A percentile compares a stretch with the other conserved stretches of the same genome.
Conservation (phyloP, 2,797 vertebrate species). For the Thamnophis elegans region DNA sequence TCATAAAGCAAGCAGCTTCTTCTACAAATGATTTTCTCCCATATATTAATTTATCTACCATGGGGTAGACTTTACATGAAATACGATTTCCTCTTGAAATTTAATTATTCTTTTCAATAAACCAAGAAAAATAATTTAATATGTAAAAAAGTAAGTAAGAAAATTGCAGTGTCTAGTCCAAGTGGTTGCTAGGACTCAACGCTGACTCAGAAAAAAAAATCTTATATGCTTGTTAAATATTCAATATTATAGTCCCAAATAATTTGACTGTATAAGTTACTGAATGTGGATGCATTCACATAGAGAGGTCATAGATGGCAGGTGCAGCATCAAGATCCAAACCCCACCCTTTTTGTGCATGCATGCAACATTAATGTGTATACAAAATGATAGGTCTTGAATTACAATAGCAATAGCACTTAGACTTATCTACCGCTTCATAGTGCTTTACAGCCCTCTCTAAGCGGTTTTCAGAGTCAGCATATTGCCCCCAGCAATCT, state of each 20-base stretch:
- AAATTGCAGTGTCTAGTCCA: background rate
- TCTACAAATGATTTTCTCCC: background rate
- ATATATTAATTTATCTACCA: background rate
- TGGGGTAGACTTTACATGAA: background rate
- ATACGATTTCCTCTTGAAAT: background rate
- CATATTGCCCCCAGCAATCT: too few species aligned
- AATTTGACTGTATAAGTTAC: background rate
- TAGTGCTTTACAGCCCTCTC: too few species aligned
- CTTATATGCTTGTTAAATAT: background rate
- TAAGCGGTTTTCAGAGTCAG: too few species aligned
- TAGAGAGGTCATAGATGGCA: background rate
- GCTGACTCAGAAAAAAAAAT: background rate
- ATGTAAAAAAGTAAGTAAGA: background rate
- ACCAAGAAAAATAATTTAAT: background rate
- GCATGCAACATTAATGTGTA: background rate
- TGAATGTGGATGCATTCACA: background rate
- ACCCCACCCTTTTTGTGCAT: background rate
- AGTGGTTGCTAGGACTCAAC: background rate
- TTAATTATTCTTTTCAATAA: slow-evolving; percentile 7
- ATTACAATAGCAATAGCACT: background rate
- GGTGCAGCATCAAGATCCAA: background rate
- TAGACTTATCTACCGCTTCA: too few species aligned
- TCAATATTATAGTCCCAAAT: background rate
- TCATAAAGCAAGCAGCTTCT: background rate
- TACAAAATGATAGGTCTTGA: background rate